A percentile compares a stretch with the other conserved stretches of the same genome.
phyloP scores from a whole-genome alignment of 2,888 invertebrate species.

The Acronicta aceris region DNA sequence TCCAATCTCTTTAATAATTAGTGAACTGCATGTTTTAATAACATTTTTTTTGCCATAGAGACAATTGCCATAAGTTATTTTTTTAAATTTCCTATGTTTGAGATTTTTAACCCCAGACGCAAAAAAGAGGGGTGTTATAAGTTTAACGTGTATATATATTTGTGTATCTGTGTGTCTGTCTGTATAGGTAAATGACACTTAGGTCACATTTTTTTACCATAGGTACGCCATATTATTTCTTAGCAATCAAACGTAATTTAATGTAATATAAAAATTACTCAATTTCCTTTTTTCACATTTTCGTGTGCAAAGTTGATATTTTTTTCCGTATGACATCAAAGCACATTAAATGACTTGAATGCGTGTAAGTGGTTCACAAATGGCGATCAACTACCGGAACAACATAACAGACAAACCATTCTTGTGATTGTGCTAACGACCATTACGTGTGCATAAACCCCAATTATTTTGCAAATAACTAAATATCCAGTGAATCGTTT shows the following conservation, averaged over 20 bases:
- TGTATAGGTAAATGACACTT: conserved; percentile 1
- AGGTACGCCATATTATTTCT: conserved; percentile 17
- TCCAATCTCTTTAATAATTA: conserved; percentile 14
- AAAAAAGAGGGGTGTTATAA: too few species aligned
- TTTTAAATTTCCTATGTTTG: too few species aligned
- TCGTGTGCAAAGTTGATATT: conserved; percentile 21
- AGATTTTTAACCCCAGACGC: too few species aligned
- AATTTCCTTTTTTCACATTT: conserved; percentile 23
- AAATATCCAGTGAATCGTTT: conserved; percentile 30
- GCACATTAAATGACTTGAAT: conserved; percentile 45
- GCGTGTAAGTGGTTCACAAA: conserved; percentile 50
- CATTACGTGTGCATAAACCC: conserved; percentile 31
- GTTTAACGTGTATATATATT: too few species aligned
- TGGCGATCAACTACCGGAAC: conserved; percentile 55
- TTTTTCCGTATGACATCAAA: conserved; percentile 28
- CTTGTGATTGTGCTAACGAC: conserved; percentile 50
- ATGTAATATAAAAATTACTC: conserved; percentile 4
- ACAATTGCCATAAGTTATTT: too few species aligned
- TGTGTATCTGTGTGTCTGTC: too few species aligned
- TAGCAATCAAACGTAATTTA: conserved; percentile 10
- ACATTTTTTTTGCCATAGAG: too few species aligned
- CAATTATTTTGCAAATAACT: conserved; percentile 42
- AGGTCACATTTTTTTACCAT: conserved; percentile 3
- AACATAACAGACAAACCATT: conserved; percentile 41
- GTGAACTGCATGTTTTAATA: not conserved